phyloP scores from a whole-genome alignment of 2,113 vertebrate species.

The Danio rerio region GRCz12tu NC_133185.1:35061501-35062000 shows the following conservation, averaged over 20 bases:
- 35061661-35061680: background rate
- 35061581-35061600: too few species aligned
- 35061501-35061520: too few species aligned
- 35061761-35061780: background rate
- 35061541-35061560: too few species aligned
- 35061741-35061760: background rate
- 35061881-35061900: slow-evolving; percentile 19
- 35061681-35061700: background rate
- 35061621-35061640: background rate
- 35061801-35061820: background rate
- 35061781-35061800: background rate
- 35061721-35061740: background rate
- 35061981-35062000: slow-evolving; percentile 39
- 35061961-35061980: slow-evolving; percentile 56
- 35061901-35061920: slow-evolving; percentile 27
- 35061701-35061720: background rate
- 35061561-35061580: too few species aligned
- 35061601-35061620: too few species aligned
- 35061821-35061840: background rate
- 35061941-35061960: slow-evolving; percentile 43
- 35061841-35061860: background rate
- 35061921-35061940: slow-evolving; percentile 34
- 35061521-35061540: too few species aligned
- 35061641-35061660: background rate
- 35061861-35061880: slow-evolving; percentile 36